A percentile compares a stretch with the other conserved stretches of the same genome.
Conservation (phyloP, 2,113 vertebrate species). For the Chloebia gouldiae region DNA sequence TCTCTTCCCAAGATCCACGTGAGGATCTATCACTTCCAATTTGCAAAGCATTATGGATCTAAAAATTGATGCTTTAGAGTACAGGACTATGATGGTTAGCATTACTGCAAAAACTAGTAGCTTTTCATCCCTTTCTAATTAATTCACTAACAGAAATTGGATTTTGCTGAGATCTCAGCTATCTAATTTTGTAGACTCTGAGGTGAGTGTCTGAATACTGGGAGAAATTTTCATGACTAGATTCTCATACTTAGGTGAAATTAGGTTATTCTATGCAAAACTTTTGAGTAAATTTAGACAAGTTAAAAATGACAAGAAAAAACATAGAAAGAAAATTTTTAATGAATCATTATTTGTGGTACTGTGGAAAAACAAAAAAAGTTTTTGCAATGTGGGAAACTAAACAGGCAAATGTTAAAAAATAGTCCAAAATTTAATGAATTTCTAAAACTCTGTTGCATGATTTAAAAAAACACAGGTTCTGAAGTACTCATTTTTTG, state of each 20-base stretch:
- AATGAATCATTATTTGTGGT: neutral
- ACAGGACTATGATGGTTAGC: neutral
- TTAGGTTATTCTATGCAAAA: neutral
- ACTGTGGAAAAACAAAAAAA: neutral
- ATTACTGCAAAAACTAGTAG: neutral
- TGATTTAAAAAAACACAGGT: neutral
- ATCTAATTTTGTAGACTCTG: neutral
- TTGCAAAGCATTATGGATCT: neutral
- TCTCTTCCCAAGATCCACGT: fast-evolving
- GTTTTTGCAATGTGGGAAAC: neutral
- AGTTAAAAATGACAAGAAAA: neutral
- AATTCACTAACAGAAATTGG: neutral
- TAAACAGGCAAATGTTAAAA: neutral
- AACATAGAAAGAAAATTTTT: neutral
- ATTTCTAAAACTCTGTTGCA: neutral
- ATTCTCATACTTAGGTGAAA: neutral
- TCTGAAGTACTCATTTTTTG: neutral
- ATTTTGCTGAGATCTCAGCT: neutral
- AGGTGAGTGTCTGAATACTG: neutral
- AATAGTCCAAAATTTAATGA: neutral
- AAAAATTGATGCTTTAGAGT: neutral
- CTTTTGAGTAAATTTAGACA: neutral
- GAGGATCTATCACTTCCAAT: neutral
- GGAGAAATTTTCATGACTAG: neutral
- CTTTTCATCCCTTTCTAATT: neutral